Evolutionary conservation across 64 coral and sea anemone genomes (phyloP).

Genomic region (Hydrozoanthus tunicans): DNA sequence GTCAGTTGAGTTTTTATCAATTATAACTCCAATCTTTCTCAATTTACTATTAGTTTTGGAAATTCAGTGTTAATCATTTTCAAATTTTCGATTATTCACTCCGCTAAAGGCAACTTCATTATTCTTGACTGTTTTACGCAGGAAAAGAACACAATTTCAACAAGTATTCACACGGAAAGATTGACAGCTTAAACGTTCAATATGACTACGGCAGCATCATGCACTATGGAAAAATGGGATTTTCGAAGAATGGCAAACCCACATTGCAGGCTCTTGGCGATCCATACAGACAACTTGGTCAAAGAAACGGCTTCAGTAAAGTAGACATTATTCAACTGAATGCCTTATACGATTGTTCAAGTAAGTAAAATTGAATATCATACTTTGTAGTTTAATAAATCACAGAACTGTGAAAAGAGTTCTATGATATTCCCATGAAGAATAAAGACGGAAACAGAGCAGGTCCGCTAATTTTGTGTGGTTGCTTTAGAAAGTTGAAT

Average conservation of each 20-base stretch:
- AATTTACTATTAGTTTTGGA: no score
- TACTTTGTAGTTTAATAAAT: no score
- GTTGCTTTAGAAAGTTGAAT: no score
- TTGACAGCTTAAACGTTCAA: slow-evolving; percentile 37
- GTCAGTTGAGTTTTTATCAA: no score
- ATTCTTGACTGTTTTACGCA: not conserved
- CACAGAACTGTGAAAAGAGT: no score
- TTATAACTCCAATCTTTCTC: no score
- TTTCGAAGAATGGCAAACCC: slow-evolving; percentile 18
- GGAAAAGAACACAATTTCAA: slow-evolving; percentile 62
- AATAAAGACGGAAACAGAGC: no score
- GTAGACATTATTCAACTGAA: slow-evolving; percentile 55
- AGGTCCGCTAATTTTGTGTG: no score
- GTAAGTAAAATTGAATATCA: slow-evolving; percentile 12
- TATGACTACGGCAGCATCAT: slow-evolving; percentile 58
- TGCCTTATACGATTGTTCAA: slow-evolving; percentile 58
- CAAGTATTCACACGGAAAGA: slow-evolving; percentile 35
- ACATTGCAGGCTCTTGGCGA: slow-evolving; percentile 36
- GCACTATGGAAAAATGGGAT: slow-evolving; percentile 57
- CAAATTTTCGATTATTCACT: not conserved
- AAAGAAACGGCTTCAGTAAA: slow-evolving; percentile 50
- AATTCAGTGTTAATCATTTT: not conserved
- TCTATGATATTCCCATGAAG: no score
- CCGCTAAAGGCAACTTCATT: not conserved
- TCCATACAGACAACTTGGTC: slow-evolving; percentile 22